A percentile compares a stretch with the other conserved stretches of the same genome.
Conservation (phyloP, 2,888 invertebrate species). For the Apodemia mormo region DNA sequence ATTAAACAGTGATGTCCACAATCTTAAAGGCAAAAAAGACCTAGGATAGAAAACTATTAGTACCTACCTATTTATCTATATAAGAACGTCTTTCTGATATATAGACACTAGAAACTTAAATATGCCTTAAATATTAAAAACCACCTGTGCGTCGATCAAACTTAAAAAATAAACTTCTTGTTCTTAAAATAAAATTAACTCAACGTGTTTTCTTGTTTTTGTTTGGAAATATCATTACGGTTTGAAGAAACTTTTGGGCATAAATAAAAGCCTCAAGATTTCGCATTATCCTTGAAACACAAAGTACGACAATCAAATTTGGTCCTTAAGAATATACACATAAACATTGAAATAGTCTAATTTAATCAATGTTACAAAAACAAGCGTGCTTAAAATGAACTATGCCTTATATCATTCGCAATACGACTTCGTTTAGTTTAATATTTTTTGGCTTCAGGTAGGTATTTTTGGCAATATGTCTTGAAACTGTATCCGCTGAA, state of each 20-base stretch:
- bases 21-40: no score
- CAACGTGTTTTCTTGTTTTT: conserved; percentile 46
- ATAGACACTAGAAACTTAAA: background rate
- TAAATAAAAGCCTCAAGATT: conserved; percentile 79
- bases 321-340: background rate
- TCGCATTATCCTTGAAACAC: conserved; percentile 70
- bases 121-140: background rate
- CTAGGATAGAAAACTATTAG: no score
- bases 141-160: conserved; percentile 10
- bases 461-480: conserved; percentile 62
- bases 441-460: conserved; percentile 42
- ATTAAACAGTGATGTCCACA: no score
- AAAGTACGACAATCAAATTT: conserved; percentile 28
- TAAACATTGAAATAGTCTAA: conserved; percentile 1
- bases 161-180: background rate
- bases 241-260: conserved; percentile 75
- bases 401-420: conserved; percentile 47
- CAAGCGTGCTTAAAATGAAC: conserved; percentile 49
- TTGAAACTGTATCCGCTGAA: conserved; percentile 54
- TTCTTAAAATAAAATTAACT: conserved; percentile 24
- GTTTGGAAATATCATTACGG: conserved; percentile 61
- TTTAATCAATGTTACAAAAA: background rate
- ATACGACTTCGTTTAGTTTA: conserved; percentile 56
- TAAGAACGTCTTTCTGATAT: background rate
- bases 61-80: no score